Percentiles rank a stretch among this genome's conserved stretches.
These are phyloP conservation scores for Rhabdomys dilectus DNA, from an alignment of 2,113 vertebrate species.

Conservation along the genomic window DNA sequence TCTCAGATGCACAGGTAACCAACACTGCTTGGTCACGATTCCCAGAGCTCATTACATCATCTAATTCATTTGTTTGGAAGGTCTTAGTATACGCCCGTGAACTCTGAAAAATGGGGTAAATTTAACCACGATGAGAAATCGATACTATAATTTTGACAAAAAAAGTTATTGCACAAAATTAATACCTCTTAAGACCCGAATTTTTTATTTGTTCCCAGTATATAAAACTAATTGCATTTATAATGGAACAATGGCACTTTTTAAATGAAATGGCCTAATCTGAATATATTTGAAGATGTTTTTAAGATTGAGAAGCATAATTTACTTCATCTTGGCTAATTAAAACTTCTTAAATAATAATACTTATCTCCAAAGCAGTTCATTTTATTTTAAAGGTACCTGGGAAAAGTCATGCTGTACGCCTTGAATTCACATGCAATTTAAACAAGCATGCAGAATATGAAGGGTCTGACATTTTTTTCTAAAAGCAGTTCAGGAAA, in stretches of 20 bases:
- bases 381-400: not conserved
- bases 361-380: not conserved
- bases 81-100: not conserved
- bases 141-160: not conserved
- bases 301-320: not conserved
- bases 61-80: not conserved
- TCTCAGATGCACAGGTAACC: not conserved
- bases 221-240: not conserved
- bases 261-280: not conserved
- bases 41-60: too few species aligned
- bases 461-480: slow-evolving; percentile 21
- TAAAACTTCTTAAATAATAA: slow-evolving; percentile 5
- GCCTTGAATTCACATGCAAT: not conserved
- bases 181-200: not conserved
- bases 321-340: not conserved
- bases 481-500: slow-evolving; percentile 27
- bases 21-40: not conserved
- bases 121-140: not conserved
- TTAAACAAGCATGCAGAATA: not conserved
- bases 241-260: not conserved
- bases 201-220: not conserved
- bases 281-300: not conserved
- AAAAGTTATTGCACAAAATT: not conserved
- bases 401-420: not conserved
- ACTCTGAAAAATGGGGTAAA: not conserved